Base-by-base conservation (phyloP, 2,888 invertebrate species). In the Meteorus colon region DNA sequence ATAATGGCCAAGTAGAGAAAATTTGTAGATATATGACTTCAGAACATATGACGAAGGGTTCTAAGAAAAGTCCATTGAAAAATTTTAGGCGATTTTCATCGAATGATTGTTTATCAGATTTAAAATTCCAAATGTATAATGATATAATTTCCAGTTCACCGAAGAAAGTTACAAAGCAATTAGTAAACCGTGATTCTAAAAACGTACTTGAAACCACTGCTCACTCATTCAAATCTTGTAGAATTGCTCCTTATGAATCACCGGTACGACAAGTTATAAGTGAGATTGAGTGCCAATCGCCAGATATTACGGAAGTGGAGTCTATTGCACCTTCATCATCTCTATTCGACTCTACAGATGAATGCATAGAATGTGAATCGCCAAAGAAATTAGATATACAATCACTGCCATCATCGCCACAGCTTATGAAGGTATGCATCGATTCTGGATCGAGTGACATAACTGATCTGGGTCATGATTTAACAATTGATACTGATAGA, bases 401-500 rank as follows among this genome's bases (percentile, higher is more conserved):
- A 8, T 70, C 76, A 10, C 10, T 63, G 2, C 19, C 29, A 6
- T 75, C 74, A 24, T 70, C 75, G 48, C 59, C 34, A n/a, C 67
- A 37, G 12, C 8, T 41, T 41, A 41, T 4, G 2, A 59, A 37
- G 31, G 71, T 70, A 34, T 14, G 19, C 1, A 68, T 76, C 5
- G 73, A 77, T 1, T 60, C 65, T 6, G 75, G 72, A 34, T 72
- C 75, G 1, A 63, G 55, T 31, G 69, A 63, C 24, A 29, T 41
- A 16, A 31, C 29, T 4, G 65, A 55, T 27, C 31, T 29, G 19
- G 45, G 31, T 16, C 75, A 79, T 1, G 77, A 78, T 10, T 45
- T 29, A 14, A 66, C 60, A 16, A 68, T 69, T 14, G 73, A 67
- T 5, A 81, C 72, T 45, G 82, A 83, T 16, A 79, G 75, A n/a